These are phyloP conservation scores for Tenrec ecaudatus DNA, from an alignment of 2,113 vertebrate genomes.

Conservation along the genomic window DNA sequence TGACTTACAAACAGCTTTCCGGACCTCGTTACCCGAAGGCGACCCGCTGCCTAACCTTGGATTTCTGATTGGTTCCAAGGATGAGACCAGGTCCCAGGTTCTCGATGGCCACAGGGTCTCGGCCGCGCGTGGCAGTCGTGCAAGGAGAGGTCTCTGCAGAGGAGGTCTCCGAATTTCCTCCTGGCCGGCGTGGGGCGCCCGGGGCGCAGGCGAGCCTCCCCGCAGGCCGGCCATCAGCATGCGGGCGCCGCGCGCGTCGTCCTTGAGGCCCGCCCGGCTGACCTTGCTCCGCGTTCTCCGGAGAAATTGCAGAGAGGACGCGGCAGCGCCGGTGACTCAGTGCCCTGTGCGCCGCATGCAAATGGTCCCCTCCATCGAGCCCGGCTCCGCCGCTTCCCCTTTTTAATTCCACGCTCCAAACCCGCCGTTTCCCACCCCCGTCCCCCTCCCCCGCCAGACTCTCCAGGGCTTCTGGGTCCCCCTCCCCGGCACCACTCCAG, in stretches of 20 bases:
- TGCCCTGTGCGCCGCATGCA: slow-evolving; percentile 73
- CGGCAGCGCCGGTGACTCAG: slow-evolving; percentile 68
- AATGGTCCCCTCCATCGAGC: slow-evolving; percentile 49
- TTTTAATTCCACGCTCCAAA: slow-evolving; percentile 58
- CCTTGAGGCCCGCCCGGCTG: slow-evolving; percentile 87
- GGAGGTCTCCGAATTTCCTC: slow-evolving; percentile 3
- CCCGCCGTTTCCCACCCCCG: slow-evolving; percentile 8
- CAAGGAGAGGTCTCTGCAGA: not conserved
- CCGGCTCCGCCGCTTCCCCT: not conserved
- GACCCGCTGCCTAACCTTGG: slow-evolving; percentile 31
- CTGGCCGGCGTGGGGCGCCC: not conserved
- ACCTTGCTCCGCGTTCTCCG: slow-evolving; percentile 86
- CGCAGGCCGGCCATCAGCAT: slow-evolving; percentile 83
- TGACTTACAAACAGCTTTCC: slow-evolving; percentile 34
- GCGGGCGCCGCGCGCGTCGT: slow-evolving; percentile 79
- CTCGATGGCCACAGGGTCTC: slow-evolving; percentile 55
- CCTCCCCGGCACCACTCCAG: slow-evolving; percentile 63
- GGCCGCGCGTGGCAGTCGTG: not conserved
- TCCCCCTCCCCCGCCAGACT: slow-evolving; percentile 30
- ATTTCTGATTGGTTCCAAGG: slow-evolving; percentile 43
- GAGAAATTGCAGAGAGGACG: slow-evolving; percentile 67
- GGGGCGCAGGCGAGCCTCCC: not conserved
- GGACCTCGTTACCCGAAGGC: slow-evolving; percentile 27
- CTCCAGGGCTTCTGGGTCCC: slow-evolving; percentile 27
- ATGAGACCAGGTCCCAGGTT: slow-evolving; percentile 67